Conservation (phyloP, 2,113 vertebrate genomes). For the Alouatta palliata region DNA sequence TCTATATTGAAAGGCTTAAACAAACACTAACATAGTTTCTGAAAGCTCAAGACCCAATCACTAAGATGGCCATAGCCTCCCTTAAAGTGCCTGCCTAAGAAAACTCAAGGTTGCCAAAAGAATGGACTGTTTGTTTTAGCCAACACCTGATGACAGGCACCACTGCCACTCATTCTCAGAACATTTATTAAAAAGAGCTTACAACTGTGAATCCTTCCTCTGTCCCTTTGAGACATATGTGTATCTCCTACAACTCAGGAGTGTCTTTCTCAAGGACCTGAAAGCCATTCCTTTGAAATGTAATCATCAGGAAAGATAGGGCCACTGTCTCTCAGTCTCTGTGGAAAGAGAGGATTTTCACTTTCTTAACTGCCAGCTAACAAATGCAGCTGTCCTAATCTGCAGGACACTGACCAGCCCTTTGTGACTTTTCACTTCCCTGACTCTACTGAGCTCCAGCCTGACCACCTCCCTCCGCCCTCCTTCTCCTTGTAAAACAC, state of each 20-base stretch:
- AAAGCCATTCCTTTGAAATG: not conserved
- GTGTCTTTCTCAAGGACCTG: not conserved
- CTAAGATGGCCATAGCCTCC: not conserved
- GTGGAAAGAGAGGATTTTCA: not conserved
- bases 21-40: too few species aligned
- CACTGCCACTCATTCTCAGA: not conserved
- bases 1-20: not conserved
- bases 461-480: not conserved
- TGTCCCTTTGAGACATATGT: not conserved
- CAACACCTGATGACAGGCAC: not conserved
- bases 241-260: not conserved
- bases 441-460: not conserved
- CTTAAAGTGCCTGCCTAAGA: not conserved
- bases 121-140: not conserved
- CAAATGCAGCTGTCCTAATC: not conserved
- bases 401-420: not conserved
- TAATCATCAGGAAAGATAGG: not conserved
- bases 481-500: not conserved
- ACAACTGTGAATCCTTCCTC: not conserved
- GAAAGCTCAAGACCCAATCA: not conserved
- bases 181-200: not conserved
- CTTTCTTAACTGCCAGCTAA: not conserved
- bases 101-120: not conserved
- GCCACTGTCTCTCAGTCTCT: not conserved
- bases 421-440: not conserved